These are phyloP conservation scores for Cataglyphis cursor DNA, from an alignment of 2,888 invertebrate genomes.

Conservation along the genomic window DNA sequence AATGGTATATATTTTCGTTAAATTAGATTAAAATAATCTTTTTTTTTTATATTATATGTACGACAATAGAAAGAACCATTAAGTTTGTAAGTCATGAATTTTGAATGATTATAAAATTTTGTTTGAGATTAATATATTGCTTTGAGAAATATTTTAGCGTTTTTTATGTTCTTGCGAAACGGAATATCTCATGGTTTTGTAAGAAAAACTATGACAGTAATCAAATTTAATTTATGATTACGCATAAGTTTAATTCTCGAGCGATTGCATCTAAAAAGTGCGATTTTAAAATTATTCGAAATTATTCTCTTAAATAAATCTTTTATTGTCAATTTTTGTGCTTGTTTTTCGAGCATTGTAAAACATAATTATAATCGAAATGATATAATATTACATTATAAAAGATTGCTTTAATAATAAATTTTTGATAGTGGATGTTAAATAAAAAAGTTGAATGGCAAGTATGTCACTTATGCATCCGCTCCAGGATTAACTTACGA, in stretches of 20 bases:
- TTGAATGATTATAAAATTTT: conserved; percentile 9
- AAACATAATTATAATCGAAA: not conserved
- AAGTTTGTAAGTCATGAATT: not conserved
- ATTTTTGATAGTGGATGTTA: not conserved
- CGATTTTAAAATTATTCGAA: not conserved
- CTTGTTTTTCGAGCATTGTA: not conserved
- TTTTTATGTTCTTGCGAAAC: conserved; percentile 41
- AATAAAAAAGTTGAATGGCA: not conserved
- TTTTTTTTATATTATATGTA: not conserved
- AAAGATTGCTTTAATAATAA: not conserved
- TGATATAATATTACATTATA: not conserved
- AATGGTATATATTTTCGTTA: not conserved
- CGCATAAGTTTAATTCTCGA: conserved; percentile 43
- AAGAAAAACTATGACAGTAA: conserved; percentile 29
- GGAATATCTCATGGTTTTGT: conserved; percentile 40
- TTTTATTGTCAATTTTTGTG: conserved; percentile 4
- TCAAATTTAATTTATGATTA: conserved; percentile 50
- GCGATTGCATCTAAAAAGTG: conserved; percentile 17
- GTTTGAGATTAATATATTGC: not conserved
- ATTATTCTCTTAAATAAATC: not conserved
- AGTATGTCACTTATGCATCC: not conserved
- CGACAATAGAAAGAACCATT: not conserved
- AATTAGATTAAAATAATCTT: not conserved
- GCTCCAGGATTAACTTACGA: conserved; percentile 31
- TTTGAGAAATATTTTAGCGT: conserved; percentile 9